These are phyloP conservation scores for Dorcus hopei DNA, from an alignment of 2,888 invertebrate genomes.

Conservation along the genomic window DNA sequence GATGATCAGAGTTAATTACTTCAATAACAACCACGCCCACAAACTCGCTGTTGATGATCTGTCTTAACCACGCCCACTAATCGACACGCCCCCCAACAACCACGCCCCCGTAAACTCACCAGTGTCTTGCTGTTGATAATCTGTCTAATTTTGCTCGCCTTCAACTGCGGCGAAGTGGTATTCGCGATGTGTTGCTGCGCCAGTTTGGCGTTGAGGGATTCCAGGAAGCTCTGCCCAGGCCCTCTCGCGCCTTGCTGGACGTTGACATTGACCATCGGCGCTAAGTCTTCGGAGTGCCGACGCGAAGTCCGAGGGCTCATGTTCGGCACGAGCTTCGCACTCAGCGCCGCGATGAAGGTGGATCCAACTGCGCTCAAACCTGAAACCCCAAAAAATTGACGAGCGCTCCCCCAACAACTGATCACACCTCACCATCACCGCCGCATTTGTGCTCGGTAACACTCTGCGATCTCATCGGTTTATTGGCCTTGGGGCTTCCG, in stretches of 20 bases:
- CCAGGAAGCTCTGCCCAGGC: conserved; percentile 64
- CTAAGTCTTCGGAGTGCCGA: conserved; percentile 51
- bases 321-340: conserved; percentile 65
- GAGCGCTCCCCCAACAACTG: background rate
- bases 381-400: conserved; percentile 21
- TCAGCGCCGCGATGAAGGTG: conserved; percentile 67
- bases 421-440: conserved; percentile 47
- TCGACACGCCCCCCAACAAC: background rate
- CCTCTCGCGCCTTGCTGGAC: conserved; percentile 49
- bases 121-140: conserved; percentile 71
- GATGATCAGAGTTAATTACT: too few species aligned
- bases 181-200: conserved; percentile 57
- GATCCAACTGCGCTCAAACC: conserved; percentile 59
- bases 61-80: too few species aligned
- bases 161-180: conserved; percentile 52
- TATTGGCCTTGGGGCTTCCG: conserved; percentile 53
- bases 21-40: too few species aligned
- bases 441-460: conserved; percentile 55
- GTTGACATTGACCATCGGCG: conserved; percentile 22
- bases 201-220: conserved; percentile 78
- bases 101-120: conserved; percentile 46
- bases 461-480: conserved; percentile 59
- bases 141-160: conserved; percentile 67
- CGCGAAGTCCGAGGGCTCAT: conserved; percentile 57
- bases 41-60: too few species aligned